Evolutionary conservation across 2,113 vertebrate species (phyloP), one percentile per base, ranked within the genome.

Genomic region (Phalacrocorax carbo): DNA sequence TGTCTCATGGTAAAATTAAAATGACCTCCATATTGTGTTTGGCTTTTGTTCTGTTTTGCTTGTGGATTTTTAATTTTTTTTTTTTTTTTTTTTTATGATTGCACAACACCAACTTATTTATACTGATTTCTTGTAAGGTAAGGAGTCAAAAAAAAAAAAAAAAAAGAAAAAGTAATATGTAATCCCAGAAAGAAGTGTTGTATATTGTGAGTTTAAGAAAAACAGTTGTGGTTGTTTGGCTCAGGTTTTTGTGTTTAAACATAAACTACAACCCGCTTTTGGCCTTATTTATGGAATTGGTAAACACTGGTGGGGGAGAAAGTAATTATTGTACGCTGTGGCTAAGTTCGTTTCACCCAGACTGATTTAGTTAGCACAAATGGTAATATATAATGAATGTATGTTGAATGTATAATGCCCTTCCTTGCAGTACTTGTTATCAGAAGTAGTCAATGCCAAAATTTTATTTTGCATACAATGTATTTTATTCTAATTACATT

Each of bases 401-500:
- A 77, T 46, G 55, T 82, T 81, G 82, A 81, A 86, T 48, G 17
- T 55, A 36, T 36, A 93, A 36, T 32, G 23, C 34, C 95, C 42
- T 85, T 66, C 29, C 83, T 94, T 73, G 32, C 16, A 90, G 65
- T 81, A 61, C 38, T 88, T 82, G 23, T 90, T 88, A 96, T 86
- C 68, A 77, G 78, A 58, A 89, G 0, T 78, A 87, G 44, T 71
- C 51, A 64, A 79, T 84, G 49, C 15, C 75, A 84, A 82, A 82
- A 96, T 51, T 90, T 87, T 55, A 38, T 88, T 96, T 87, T 92
- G 26, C 55, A 83, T 90, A 49, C 70, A 83, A 48, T 78, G 44
- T 90, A 48, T 92, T 96, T 97, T 79, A 88, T 91, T 71, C 42
- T 96, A 79, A 97, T 95, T 88, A 38, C 78, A 38, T 40, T 60